A percentile compares a stretch with the other conserved stretches of the same genome.
Conservation (phyloP, 2,888 invertebrate species). For the Tetrapedia diversipes region DNA sequence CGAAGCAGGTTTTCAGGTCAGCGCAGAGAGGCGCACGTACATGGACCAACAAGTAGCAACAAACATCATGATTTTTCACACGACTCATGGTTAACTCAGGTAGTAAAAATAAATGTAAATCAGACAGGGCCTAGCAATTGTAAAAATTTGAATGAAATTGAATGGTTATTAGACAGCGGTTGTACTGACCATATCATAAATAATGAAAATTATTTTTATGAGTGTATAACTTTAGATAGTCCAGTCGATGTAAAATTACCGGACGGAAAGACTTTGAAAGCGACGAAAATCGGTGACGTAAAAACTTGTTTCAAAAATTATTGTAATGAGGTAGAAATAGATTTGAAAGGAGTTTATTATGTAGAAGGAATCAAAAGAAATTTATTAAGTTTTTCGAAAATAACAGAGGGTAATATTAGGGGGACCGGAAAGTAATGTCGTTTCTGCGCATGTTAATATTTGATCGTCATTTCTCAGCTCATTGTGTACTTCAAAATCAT, state of each 20-base stretch:
- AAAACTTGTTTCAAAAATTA: conserved; percentile 41
- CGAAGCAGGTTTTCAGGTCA: too few species aligned
- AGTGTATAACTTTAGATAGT: conserved; percentile 19
- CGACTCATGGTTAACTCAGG: conserved; percentile 1
- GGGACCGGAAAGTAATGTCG: too few species aligned
- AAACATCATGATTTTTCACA: too few species aligned
- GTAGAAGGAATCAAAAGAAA: conserved; percentile 49
- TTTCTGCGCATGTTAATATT: too few species aligned
- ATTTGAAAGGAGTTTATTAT: conserved; percentile 31
- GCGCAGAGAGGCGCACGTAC: too few species aligned
- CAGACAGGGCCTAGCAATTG: not conserved
- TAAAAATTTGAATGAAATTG: not conserved
- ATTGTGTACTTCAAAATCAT: too few species aligned
- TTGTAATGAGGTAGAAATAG: too few species aligned
- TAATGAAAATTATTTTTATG: not conserved
- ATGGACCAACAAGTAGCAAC: too few species aligned
- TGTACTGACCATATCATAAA: conserved; percentile 27
- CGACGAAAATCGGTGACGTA: conserved; percentile 53
- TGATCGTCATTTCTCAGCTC: too few species aligned
- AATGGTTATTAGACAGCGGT: conserved; percentile 9
- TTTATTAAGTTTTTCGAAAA: too few species aligned
- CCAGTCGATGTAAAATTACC: conserved; percentile 51
- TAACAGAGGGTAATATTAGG: too few species aligned
- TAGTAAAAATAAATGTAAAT: not conserved
- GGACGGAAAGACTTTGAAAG: conserved; percentile 56